Evolutionary conservation across 2,797 vertebrate genomes (phyloP).

Genomic region (Micrastur ruficollis): DNA sequence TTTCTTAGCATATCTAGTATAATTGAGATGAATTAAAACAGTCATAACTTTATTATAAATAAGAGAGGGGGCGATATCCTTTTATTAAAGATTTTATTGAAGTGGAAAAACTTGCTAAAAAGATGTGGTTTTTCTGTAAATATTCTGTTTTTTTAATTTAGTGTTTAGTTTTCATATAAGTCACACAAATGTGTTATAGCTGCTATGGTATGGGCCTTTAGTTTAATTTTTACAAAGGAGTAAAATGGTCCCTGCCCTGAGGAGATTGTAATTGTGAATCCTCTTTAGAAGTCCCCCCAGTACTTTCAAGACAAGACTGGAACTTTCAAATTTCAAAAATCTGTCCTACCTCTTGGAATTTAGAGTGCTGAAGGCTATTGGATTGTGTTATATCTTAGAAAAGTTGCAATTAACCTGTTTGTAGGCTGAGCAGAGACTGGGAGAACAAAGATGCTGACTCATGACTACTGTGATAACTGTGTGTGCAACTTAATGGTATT

Average conservation of each 20-base stretch:
- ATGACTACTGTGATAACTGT: not conserved
- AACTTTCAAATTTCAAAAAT: not conserved
- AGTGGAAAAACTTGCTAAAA: not conserved
- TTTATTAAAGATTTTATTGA: conserved; percentile 20
- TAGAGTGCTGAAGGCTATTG: not conserved
- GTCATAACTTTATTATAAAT: not conserved
- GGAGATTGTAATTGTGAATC: not conserved
- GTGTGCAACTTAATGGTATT: not conserved
- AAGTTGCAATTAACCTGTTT: not conserved
- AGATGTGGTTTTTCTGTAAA: not conserved
- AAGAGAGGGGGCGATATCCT: conserved; percentile 10
- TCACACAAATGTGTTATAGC: not conserved
- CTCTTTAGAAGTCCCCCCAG: not conserved
- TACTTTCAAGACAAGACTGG: not conserved
- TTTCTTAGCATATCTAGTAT: not conserved
- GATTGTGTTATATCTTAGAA: not conserved
- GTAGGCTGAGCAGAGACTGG: not conserved
- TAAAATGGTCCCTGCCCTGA: not conserved
- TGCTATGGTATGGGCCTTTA: conserved; percentile 14
- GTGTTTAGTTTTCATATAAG: not conserved
- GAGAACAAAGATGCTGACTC: not conserved
- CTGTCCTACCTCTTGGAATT: not conserved
- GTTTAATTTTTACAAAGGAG: not conserved
- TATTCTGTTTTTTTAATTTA: not conserved
- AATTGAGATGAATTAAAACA: conserved; percentile 34